Evolutionary conservation across 2,888 invertebrate species (phyloP).

Genomic region (Cephus runcator): DNA sequence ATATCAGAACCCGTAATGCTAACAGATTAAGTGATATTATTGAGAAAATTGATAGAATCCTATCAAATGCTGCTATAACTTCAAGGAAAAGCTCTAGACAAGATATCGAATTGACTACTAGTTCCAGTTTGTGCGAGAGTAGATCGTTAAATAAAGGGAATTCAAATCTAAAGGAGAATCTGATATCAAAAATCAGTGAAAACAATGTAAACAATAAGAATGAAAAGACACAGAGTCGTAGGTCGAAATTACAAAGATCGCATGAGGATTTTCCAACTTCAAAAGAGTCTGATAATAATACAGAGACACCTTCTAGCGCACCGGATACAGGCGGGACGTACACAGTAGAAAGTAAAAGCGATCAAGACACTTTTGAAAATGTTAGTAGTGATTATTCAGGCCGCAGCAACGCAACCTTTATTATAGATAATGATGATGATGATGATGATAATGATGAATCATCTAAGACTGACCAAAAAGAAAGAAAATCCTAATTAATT

Average conservation of each 20-base stretch:
- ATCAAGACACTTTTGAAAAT: conserved; percentile 5
- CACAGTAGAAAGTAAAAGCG: conserved; percentile 30
- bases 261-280: too few relatives aligned
- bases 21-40: conserved; percentile 53
- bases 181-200: background rate
- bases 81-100: background rate
- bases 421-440: conserved; percentile 28
- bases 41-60: conserved; percentile 56
- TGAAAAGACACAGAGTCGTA: background rate
- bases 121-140: background rate
- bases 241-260: background rate
- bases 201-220: background rate
- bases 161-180: background rate
- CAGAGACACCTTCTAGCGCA: conserved; percentile 19
- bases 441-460: too few relatives aligned
- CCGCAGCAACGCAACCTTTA: conserved; percentile 46
- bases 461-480: too few relatives aligned
- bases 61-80: conserved; percentile 37
- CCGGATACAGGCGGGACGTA: conserved; percentile 46
- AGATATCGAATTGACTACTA: background rate
- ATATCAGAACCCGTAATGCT: conserved; percentile 45
- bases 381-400: conserved; percentile 32
- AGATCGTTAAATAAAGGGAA: background rate
- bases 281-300: conserved; percentile 11
- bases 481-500: background rate